Evolutionary conservation across 2,113 vertebrate genomes (phyloP), one percentile per base, ranked within the genome.

Genomic region (Ahaetulla prasina): DNA sequence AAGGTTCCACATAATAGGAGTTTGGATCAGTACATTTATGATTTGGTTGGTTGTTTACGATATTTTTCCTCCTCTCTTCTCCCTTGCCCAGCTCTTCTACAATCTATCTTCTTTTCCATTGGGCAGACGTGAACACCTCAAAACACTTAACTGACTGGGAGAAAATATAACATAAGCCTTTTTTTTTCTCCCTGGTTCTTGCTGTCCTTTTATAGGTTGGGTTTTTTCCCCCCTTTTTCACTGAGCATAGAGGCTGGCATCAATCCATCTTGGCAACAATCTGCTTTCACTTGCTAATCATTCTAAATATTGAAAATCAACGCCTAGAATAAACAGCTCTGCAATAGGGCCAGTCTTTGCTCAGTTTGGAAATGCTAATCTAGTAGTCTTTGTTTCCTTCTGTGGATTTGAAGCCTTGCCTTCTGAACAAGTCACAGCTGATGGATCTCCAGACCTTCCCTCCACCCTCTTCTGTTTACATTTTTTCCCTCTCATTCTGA

Each of bases 251-350:
- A 80, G 68, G 92, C 93, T 96, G 98, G 98, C 97, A 52, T 0
- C 0, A 3, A 94, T 95, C 97, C 98, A 96, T 91, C 94, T 95
- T 96, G 96, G 97, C 97, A 96, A 96, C 95, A 96, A 94, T 90
- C 92, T 87, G 95, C 97, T 97, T 98, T 98, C 97, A 98, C 96
- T 98, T 98, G 97, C 97, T 98, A 98, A 98, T 98, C 97, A 97
- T 97, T 96, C 97, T 97, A 98, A 97, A 98, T 98, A 98, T 97
- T 97, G 97, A 96, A 97, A 97, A 97, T 97, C 96, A 96, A 96
- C 91, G 94, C 95, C 94, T 88, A 97, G 96, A 97, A 97, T 97
- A 97, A 97, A 97, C 96, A 97, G 96, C 96, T 95, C 96, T 88
- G 93, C 95, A 97, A 96, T 92, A 95, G 96, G 94, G 95, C 94